Conservation (phyloP, 2,888 invertebrate genomes). For the Theodoxus fluviatilis region DNA sequence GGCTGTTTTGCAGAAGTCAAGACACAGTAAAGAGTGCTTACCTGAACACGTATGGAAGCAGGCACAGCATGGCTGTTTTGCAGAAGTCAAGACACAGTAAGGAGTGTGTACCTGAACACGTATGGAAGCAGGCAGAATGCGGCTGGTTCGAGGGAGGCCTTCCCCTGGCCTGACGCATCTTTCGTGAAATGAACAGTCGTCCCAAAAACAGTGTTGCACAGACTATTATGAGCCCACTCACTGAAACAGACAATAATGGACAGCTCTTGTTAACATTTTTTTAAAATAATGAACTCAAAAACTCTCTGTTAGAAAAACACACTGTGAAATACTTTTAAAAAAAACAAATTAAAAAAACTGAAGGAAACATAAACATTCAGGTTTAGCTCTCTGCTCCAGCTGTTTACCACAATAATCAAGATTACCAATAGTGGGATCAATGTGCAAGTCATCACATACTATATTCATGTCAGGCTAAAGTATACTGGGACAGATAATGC, state of each 20-base stretch:
- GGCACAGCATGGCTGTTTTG: too few relatives aligned
- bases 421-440: too few relatives aligned
- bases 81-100: too few relatives aligned
- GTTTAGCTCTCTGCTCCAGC: not conserved
- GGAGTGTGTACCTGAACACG: slow-evolving; percentile 49
- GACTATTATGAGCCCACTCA: slow-evolving; percentile 55
- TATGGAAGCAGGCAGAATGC: slow-evolving; percentile 51
- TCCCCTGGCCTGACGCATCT: slow-evolving; percentile 43
- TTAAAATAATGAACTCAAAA: not conserved
- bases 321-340: not conserved
- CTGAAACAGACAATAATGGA: slow-evolving; percentile 37
- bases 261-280: not conserved
- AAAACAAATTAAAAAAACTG: not conserved
- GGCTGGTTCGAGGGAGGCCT: slow-evolving; percentile 38
- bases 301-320: not conserved
- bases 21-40: slow-evolving; percentile 26
- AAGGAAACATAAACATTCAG: not conserved
- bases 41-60: slow-evolving; percentile 48
- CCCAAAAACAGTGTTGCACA: slow-evolving; percentile 52
- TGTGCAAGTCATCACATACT: too few relatives aligned
- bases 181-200: slow-evolving; percentile 49
- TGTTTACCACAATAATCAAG: too few relatives aligned
- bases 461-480: too few relatives aligned
- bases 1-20: not conserved
- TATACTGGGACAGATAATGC: too few relatives aligned